Percentiles rank a stretch among this genome's conserved stretches.
Evolutionary conservation across 2,888 invertebrate genomes (phyloP).

Genomic region (Bellardia pandia): DNA sequence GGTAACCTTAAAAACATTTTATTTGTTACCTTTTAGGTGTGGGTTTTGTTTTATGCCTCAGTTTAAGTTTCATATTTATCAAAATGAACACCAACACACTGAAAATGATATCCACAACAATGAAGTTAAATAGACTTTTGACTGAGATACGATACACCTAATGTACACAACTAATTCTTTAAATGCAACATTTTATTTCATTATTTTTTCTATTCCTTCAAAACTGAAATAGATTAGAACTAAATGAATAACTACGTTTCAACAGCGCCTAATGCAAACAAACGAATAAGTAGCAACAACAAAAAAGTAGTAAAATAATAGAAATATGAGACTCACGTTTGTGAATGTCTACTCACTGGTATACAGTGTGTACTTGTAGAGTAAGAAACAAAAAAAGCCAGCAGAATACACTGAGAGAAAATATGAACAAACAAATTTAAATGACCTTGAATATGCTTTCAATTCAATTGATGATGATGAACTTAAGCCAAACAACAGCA

Average conservation of each 20-base stretch:
- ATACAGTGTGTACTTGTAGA: background rate
- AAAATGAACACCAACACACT: slow-evolving; percentile 13
- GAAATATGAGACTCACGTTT: slow-evolving; percentile 54
- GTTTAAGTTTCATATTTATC: background rate
- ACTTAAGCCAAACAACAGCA: background rate
- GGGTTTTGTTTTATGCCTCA: slow-evolving; percentile 1
- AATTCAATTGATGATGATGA: slow-evolving; percentile 39
- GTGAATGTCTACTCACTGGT: slow-evolving; percentile 5
- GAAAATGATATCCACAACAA: background rate
- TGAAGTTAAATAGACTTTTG: background rate
- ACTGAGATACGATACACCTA: slow-evolving; percentile 1
- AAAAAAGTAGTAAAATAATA: slow-evolving; percentile 28
- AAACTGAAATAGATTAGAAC: background rate
- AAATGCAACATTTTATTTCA: slow-evolving; percentile 20
- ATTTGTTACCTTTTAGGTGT: slow-evolving; percentile 1
- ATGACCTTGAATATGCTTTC: slow-evolving; percentile 41
- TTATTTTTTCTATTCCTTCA: background rate
- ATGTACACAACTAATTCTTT: background rate
- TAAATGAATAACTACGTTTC: no score
- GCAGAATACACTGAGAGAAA: slow-evolving; percentile 42
- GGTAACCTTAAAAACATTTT: background rate
- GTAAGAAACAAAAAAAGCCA: background rate
- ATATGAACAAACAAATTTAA: background rate
- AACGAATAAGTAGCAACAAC: background rate
- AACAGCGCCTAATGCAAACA: background rate